Evolutionary conservation across 2,888 invertebrate genomes (phyloP), one percentile per base, ranked within the genome.

Genomic region (Himalopsyche anomala): DNA sequence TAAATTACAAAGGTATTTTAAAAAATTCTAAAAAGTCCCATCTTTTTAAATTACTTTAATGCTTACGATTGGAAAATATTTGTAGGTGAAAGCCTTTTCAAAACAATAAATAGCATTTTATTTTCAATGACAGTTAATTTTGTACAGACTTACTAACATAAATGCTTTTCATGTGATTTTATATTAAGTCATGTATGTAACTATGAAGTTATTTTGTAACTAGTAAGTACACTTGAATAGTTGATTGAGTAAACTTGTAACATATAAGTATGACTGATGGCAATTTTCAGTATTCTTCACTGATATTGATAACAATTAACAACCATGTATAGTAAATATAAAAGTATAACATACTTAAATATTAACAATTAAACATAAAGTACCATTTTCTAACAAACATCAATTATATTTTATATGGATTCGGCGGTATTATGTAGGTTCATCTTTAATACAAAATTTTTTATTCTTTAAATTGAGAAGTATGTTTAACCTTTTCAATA

Each of bases 141-240:
- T 62, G 62, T n/a, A 19, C 9, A 62, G 9, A 62, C 19, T 12
- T 62, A 62, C 8, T 19, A 9, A 56, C 5, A n/a, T 56, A 19
- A 62, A 19, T 9, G 62, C 62, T 62, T 62, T 62, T 19, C 19
- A 62, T 62, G 62, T n/a, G 28, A 62, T 62, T 62, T 62, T 62
- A 19, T 62, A n/a, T 17, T 56, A 15, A 51, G 51, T 51, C 51
- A 15, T 6, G 12, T 15, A 15, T 6, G 12, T 15, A 15, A 15
- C 12, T 15, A 51, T 62, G 4, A 19, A 62, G 62, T 19, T 28
- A 5, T 19, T 19, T 62, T 19, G 9, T 62, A 62, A 62, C 62
- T 51, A 15, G 51, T 51, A 15, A 15, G 15, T 51, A 15, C 3
- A 15, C 15, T 51, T 15, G 15, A n/a, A 62, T 15, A 0, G 19